These are phyloP conservation scores for Apodemus sylvaticus DNA, from an alignment of 2,113 vertebrate genomes.

Conservation along the genomic window DNA sequence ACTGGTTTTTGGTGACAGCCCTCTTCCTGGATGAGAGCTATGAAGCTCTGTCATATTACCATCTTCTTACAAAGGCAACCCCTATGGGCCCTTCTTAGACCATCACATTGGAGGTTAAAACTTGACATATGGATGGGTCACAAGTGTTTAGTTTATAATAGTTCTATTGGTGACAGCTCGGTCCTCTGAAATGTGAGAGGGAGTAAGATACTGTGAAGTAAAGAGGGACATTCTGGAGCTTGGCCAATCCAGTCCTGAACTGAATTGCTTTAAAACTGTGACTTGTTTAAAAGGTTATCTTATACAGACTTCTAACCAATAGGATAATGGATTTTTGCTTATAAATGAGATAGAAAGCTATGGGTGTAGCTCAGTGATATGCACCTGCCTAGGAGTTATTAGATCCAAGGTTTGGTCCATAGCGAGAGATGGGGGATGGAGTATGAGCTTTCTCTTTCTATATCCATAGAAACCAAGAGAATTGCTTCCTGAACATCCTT, in stretches of 20 bases:
- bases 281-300: background rate
- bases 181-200: background rate
- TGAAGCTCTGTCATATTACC: background rate
- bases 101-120: too few species aligned
- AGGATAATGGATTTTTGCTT: background rate
- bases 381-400: background rate
- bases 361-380: background rate
- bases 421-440: background rate
- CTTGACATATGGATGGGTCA: background rate
- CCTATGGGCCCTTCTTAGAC: background rate
- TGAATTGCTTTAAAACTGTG: background rate
- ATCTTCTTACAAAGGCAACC: background rate
- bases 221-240: background rate
- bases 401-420: background rate
- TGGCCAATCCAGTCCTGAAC: background rate
- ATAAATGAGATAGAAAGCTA: background rate
- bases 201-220: background rate
- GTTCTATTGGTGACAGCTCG: background rate
- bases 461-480: background rate
- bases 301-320: background rate
- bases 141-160: background rate
- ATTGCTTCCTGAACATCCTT: background rate
- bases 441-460: background rate
- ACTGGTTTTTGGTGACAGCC: background rate
- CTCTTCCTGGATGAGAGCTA: background rate